These are phyloP conservation scores for Gymnorhina tibicen DNA, from an alignment of 2,113 vertebrate species.

Conservation along the genomic window DNA sequence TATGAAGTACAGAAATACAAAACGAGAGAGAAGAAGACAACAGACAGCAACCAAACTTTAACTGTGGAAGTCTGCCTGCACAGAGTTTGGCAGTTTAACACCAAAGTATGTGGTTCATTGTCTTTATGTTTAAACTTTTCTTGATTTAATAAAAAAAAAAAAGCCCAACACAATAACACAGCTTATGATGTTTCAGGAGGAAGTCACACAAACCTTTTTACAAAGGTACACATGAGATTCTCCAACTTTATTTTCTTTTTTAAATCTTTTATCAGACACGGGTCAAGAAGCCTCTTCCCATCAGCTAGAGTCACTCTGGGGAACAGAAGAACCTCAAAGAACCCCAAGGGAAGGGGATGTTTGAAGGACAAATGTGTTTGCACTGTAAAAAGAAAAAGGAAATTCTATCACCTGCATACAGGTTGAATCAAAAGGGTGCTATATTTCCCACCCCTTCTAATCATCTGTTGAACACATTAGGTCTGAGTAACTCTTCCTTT, in stretches of 20 bases:
- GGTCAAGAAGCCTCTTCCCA: not conserved
- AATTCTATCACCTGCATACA: slow-evolving; percentile 47
- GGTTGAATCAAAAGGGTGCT: slow-evolving; percentile 20
- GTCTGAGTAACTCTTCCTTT: slow-evolving; percentile 65
- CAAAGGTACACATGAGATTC: not conserved
- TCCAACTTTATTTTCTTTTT: not conserved
- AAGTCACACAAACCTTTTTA: not conserved
- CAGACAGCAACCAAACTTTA: not conserved
- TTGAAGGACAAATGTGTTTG: not conserved
- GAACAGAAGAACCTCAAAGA: not conserved
- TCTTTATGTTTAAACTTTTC: not conserved
- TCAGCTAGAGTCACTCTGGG: not conserved
- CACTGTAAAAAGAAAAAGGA: not conserved
- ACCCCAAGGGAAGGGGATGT: not conserved
- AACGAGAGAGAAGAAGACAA: not conserved
- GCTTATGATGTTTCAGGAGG: not conserved
- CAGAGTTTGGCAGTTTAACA: not conserved
- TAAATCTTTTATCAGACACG: not conserved
- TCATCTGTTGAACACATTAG: slow-evolving; percentile 33
- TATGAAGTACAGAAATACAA: not conserved
- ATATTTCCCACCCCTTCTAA: slow-evolving; percentile 15
- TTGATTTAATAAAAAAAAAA: not conserved
- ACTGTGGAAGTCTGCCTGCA: not conserved
- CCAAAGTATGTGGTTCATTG: not conserved
- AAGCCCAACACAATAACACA: not conserved